Percentiles rank a stretch among this genome's conserved stretches.
These are phyloP conservation scores for Danio aesculapii DNA, from an alignment of 2,797 vertebrate genomes.

Conservation along the genomic window DNA sequence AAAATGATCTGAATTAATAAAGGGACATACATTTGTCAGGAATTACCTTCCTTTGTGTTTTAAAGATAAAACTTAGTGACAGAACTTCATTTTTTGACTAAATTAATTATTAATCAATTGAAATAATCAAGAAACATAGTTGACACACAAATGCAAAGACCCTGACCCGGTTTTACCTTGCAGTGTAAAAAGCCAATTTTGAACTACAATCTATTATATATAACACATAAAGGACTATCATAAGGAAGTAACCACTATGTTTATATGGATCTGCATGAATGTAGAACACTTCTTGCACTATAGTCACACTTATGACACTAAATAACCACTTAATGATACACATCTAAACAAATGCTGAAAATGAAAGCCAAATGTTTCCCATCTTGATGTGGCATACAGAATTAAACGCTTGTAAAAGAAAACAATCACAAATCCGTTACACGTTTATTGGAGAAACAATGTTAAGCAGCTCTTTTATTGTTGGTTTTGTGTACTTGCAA, in stretches of 20 bases:
- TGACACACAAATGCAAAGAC: not conserved
- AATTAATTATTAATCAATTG: not conserved
- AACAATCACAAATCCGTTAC: not conserved
- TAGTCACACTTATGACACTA: not conserved
- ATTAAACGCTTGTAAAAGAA: conserved; percentile 2
- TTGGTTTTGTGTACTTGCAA: not conserved
- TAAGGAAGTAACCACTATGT: conserved; percentile 29
- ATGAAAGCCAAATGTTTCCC: not conserved
- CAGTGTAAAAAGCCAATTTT: not conserved
- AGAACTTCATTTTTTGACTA: not conserved
- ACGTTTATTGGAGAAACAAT: not conserved
- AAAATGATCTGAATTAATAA: not conserved
- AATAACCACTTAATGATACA: not conserved
- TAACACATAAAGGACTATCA: not conserved
- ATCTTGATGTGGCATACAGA: not conserved
- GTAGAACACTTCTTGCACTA: conserved; percentile 9
- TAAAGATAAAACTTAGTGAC: not conserved
- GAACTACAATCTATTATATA: not conserved
- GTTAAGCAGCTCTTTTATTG: conserved; percentile 14
- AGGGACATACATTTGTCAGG: not conserved
- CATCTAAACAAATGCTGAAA: not conserved
- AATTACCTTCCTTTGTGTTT: not conserved
- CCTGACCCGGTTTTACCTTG: not conserved
- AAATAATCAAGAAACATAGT: too few species aligned
- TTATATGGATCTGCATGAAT: conserved; percentile 23